phyloP scores from a whole-genome alignment of 2,888 invertebrate species.

The Girardia tigrina region DNA sequence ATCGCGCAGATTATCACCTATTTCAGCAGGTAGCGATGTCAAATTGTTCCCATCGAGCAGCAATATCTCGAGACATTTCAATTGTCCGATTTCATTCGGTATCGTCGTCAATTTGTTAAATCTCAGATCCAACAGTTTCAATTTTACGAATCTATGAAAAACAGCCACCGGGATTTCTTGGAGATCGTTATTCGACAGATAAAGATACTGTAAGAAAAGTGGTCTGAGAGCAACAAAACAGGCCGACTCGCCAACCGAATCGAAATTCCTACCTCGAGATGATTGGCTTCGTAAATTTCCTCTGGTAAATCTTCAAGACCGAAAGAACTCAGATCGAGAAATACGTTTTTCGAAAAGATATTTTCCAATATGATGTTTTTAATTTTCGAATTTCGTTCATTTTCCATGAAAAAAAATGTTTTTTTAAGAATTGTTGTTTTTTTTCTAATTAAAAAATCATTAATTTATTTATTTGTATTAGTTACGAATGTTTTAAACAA shows the following conservation, averaged over 20 bases:
- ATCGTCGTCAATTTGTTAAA: not conserved
- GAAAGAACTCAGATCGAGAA: not conserved
- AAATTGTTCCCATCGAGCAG: not conserved
- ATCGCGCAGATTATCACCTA: too few relatives aligned
- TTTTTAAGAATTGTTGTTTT: too few relatives aligned
- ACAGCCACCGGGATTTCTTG: not conserved
- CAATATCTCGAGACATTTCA: not conserved
- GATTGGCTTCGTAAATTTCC: not conserved
- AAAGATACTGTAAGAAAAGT: not conserved
- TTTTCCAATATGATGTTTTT: not conserved
- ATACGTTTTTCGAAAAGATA: not conserved
- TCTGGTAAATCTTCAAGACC: not conserved
- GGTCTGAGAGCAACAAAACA: too few relatives aligned
- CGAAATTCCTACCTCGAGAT: not conserved
- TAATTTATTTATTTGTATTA: too few relatives aligned
- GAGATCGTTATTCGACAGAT: not conserved
- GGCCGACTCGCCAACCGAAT: too few relatives aligned
- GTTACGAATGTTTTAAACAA: too few relatives aligned
- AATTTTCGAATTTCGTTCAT: not conserved
- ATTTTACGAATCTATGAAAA: not conserved
- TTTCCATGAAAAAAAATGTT: not conserved
- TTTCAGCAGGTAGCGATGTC: not conserved
- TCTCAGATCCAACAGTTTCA: not conserved
- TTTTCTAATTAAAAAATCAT: too few relatives aligned
- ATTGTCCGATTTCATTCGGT: not conserved